Percentiles rank a stretch among this genome's conserved stretches.
Evolutionary conservation across 2,113 vertebrate genomes (phyloP).

Genomic region (Edolisoma coerulescens): DNA sequence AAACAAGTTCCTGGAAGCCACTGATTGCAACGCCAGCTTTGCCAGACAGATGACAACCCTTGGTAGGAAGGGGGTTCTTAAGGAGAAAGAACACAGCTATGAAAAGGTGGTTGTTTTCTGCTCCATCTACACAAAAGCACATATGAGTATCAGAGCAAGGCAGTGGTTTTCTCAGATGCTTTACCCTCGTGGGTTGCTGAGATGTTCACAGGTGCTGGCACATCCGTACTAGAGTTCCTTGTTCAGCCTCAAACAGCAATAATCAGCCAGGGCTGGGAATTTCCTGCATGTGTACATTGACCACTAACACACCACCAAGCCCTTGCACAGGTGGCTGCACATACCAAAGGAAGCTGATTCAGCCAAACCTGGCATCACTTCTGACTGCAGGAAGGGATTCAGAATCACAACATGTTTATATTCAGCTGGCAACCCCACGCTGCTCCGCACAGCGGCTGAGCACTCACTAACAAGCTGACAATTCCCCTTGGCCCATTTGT

Average conservation of each 20-base stretch:
- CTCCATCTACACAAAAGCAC: neutral
- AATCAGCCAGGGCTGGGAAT: neutral
- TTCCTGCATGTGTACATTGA: neutral
- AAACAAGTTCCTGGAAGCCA: conserved; percentile 4
- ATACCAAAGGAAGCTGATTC: neutral
- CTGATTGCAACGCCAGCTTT: neutral
- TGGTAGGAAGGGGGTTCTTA: neutral
- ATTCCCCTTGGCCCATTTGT: neutral
- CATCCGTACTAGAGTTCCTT: neutral
- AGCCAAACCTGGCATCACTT: neutral
- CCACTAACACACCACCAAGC: neutral
- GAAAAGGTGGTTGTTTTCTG: neutral
- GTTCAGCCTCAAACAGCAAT: neutral
- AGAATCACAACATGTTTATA: neutral
- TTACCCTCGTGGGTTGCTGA: neutral
- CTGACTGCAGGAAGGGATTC: neutral
- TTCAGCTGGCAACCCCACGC: neutral
- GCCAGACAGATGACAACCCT: neutral
- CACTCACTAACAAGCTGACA: neutral
- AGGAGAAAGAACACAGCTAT: neutral
- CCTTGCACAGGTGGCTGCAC: neutral
- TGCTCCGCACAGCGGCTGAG: neutral
- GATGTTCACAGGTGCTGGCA: neutral
- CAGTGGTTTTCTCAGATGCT: neutral
- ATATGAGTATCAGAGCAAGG: neutral